A percentile compares a stretch with the other conserved stretches of the same genome.
These are phyloP conservation scores for Heliconius eleuchia DNA, from an alignment of 1,140 invertebrate genomes.

Conservation along the genomic window DNA sequence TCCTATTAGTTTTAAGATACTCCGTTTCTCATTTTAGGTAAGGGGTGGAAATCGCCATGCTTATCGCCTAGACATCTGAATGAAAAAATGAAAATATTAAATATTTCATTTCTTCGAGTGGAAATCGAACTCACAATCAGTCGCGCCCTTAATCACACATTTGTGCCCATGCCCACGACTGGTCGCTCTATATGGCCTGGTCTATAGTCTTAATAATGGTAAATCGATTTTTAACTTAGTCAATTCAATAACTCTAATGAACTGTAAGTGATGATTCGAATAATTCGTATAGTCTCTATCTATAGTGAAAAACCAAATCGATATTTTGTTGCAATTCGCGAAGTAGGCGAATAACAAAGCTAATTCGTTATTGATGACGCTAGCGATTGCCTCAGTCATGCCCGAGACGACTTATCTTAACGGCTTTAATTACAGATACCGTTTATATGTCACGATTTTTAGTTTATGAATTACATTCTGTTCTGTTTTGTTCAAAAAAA, in stretches of 20 bases:
- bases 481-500: not conserved
- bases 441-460: slow-evolving; percentile 58
- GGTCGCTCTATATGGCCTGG: too few species aligned
- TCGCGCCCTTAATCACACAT: too few species aligned
- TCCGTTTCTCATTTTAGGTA: too few species aligned
- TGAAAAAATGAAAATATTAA: too few species aligned
- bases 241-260: not conserved
- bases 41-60: too few species aligned
- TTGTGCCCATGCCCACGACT: too few species aligned
- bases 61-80: too few species aligned
- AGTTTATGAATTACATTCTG: not conserved
- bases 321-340: slow-evolving; percentile 25
- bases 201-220: slow-evolving; percentile 36
- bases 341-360: slow-evolving; percentile 55
- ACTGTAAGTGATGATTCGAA: not conserved
- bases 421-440: slow-evolving; percentile 62
- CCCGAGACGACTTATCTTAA: slow-evolving; percentile 62
- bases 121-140: too few species aligned
- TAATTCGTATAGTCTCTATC: not conserved
- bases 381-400: slow-evolving; percentile 55
- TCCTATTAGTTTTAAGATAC: too few species aligned
- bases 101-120: too few species aligned
- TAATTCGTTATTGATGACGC: slow-evolving; percentile 70
- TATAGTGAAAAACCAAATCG: not conserved
- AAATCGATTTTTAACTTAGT: slow-evolving; percentile 24